Percentiles rank a stretch among this genome's conserved stretches.
Conservation (phyloP, 37 sponge, comb jelly and placozoan species). For the Cladorhizidae sp. region DNA sequence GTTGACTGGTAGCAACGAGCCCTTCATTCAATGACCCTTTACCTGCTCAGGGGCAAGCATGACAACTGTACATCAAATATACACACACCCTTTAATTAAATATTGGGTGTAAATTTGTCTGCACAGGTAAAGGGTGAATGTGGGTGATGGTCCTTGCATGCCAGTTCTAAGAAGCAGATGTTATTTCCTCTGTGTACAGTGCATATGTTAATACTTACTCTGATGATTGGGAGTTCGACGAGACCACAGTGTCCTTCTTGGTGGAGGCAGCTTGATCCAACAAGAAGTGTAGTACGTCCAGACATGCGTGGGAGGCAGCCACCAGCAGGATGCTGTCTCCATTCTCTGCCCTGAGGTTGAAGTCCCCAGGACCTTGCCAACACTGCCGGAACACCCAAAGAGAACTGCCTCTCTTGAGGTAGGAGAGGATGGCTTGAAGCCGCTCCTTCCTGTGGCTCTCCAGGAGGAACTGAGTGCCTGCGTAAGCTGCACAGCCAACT, state of each 20-base stretch:
- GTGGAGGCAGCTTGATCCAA: conserved; percentile 15
- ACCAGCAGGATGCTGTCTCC: conserved; percentile 68
- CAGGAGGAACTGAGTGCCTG: conserved; percentile 63
- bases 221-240: not conserved
- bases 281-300: conserved; percentile 60
- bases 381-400: conserved; percentile 14
- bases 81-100: too few species aligned
- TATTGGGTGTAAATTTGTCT: too few species aligned
- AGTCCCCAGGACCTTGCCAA: conserved; percentile 71
- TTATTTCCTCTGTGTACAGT: too few species aligned
- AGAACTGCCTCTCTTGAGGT: not conserved
- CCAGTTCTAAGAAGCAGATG: too few species aligned
- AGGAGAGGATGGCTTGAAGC: not conserved
- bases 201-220: too few species aligned
- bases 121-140: too few species aligned
- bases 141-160: too few species aligned
- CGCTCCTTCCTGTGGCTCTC: conserved; percentile 41
- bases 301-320: conserved; percentile 48
- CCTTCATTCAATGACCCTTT: too few species aligned
- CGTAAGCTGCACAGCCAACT: conserved; percentile 32
- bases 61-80: too few species aligned
- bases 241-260: not conserved
- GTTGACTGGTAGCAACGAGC: too few species aligned
- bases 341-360: conserved; percentile 41
- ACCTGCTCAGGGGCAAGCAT: too few species aligned